A percentile compares a stretch with the other conserved stretches of the same genome.
These are phyloP conservation scores for Anticlea derivata DNA, from an alignment of 2,888 invertebrate genomes.

Conservation along the genomic window DNA sequence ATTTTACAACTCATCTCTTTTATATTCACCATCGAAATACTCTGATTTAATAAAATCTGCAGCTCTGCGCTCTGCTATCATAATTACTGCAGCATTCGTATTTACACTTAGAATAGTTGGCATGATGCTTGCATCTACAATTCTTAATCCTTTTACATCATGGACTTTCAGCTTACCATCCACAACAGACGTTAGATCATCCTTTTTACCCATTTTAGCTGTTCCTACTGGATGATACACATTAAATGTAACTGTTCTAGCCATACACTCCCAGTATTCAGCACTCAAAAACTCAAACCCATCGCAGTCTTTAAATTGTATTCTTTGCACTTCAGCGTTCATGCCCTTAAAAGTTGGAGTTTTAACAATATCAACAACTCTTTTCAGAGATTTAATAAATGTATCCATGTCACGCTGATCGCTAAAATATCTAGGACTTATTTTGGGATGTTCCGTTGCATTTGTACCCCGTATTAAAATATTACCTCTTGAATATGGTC, in stretches of 20 bases:
- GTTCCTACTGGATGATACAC: conserved; percentile 77
- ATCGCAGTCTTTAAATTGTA: conserved; percentile 63
- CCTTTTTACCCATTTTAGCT: conserved; percentile 65
- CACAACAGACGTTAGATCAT: conserved; percentile 61
- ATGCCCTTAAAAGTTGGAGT: conserved; percentile 59
- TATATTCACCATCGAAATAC: conserved; percentile 35
- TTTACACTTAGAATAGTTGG: conserved; percentile 74
- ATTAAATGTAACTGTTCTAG: conserved; percentile 67
- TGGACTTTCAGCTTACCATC: conserved; percentile 58
- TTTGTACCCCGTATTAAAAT: conserved; percentile 58
- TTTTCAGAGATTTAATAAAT: conserved; percentile 61
- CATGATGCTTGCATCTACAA: conserved; percentile 75
- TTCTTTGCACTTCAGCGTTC: conserved; percentile 63
- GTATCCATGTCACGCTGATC: conserved; percentile 63
- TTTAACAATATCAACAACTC: conserved; percentile 57
- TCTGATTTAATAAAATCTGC: conserved; percentile 71
- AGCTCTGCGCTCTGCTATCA: conserved; percentile 74
- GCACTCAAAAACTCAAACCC: conserved; percentile 56
- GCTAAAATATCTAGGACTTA: conserved; percentile 68
- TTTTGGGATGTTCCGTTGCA: conserved; percentile 62
- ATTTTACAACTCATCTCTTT: conserved; percentile 63
- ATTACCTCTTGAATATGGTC: conserved; percentile 66
- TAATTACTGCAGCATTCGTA: conserved; percentile 71
- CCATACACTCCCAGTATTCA: conserved; percentile 74
- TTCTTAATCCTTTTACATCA: conserved; percentile 59